These are phyloP conservation scores for Limenitis arthemis DNA, from an alignment of 2,888 invertebrate genomes.

Conservation along the genomic window DNA sequence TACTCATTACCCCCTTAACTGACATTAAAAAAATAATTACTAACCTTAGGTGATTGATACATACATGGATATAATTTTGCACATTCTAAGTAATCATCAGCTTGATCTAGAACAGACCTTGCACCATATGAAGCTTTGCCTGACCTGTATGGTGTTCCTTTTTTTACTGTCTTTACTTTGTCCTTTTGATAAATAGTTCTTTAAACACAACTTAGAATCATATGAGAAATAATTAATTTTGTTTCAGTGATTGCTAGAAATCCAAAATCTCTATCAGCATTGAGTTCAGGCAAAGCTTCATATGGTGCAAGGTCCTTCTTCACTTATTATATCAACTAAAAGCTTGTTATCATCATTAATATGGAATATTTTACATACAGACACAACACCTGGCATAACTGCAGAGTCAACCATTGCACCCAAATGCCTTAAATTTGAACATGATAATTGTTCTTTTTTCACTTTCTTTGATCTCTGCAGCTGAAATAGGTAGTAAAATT, in stretches of 20 bases:
- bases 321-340: conserved; percentile 87
- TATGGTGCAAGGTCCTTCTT: conserved; percentile 88
- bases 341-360: conserved; percentile 65
- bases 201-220: no score
- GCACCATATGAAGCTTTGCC: conserved; percentile 92
- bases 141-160: conserved; percentile 78
- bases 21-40: conserved; percentile 10
- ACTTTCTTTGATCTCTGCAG: conserved; percentile 72
- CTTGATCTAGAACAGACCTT: conserved; percentile 88
- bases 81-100: conserved; percentile 83
- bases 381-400: conserved; percentile 56
- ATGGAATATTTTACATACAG: conserved; percentile 64
- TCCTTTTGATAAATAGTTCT: no score
- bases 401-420: conserved; percentile 80
- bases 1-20: no score
- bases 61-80: conserved; percentile 83
- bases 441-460: conserved; percentile 85
- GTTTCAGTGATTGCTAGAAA: conserved; percentile 35
- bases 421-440: conserved; percentile 90
- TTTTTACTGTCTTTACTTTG: no score
- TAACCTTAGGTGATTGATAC: conserved; percentile 85
- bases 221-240: no score
- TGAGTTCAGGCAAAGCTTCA: conserved; percentile 86
- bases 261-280: conserved; percentile 87
- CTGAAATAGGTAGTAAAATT: conserved; percentile 46